phyloP scores from a whole-genome alignment of 1,140 invertebrate genomes.

The Fopius arisanus region DNA sequence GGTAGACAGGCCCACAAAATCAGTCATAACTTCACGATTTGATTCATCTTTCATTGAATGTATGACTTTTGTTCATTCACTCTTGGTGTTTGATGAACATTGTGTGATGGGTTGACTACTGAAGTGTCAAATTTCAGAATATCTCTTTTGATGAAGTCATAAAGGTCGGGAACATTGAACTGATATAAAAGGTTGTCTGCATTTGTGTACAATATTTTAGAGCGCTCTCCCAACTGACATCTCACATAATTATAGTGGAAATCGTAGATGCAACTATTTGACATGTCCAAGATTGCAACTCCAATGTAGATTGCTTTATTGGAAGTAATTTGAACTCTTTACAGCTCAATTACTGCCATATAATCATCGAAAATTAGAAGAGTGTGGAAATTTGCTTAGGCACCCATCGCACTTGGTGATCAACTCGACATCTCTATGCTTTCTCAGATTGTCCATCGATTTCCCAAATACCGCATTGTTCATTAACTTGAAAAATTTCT shows the following conservation, averaged over 20 bases:
- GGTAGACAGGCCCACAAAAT: neutral
- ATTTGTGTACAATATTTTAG: neutral
- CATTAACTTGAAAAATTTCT: neutral
- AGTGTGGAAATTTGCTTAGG: neutral
- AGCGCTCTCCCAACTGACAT: neutral
- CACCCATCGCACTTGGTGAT: neutral
- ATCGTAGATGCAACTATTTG: neutral
- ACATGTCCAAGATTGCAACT: neutral
- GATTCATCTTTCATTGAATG: conserved; percentile 1
- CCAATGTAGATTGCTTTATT: neutral
- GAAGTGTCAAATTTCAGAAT: too few relatives aligned
- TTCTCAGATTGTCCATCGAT: neutral
- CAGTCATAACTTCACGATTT: conserved; percentile 9
- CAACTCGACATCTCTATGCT: neutral
- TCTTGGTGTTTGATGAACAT: neutral
- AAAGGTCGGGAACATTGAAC: too few relatives aligned
- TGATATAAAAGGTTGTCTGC: too few relatives aligned
- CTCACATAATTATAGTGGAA: neutral
- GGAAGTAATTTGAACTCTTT: neutral
- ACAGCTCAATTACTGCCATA: neutral
- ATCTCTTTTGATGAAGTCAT: too few relatives aligned
- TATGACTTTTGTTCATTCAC: conserved; percentile 12
- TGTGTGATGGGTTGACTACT: neutral
- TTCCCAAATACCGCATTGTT: conserved; percentile 38
- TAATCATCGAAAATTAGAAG: neutral